These are phyloP conservation scores for Sipha maydis DNA, from an alignment of 2,888 invertebrate species.

Conservation along the genomic window DNA sequence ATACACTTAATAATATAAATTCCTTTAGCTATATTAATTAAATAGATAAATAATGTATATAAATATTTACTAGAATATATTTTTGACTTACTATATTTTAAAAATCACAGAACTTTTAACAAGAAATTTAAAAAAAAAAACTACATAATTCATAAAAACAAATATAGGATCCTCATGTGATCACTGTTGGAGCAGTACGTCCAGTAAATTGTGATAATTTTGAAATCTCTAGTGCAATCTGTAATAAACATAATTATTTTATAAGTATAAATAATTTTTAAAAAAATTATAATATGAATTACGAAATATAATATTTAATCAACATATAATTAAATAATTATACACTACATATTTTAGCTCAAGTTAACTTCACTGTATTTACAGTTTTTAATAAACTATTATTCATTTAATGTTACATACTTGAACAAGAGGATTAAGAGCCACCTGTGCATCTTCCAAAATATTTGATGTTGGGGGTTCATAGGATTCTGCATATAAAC, in stretches of 20 bases:
- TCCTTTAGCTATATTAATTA: background rate
- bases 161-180: constrained; percentile 76
- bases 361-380: background rate
- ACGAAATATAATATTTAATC: too few species aligned
- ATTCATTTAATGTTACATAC: constrained; percentile 44
- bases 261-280: background rate
- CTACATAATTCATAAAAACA: constrained; percentile 30
- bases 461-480: constrained; percentile 76
- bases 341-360: background rate
- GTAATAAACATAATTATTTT: constrained; percentile 27
- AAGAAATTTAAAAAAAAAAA: constrained; percentile 29
- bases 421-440: constrained; percentile 82
- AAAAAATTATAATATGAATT: background rate
- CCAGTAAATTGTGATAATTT: constrained; percentile 87
- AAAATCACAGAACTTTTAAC: constrained; percentile 57
- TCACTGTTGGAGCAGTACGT: constrained; percentile 91
- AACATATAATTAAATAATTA: background rate
- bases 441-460: constrained; percentile 73
- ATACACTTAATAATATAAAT: constrained; percentile 20
- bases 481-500: constrained; percentile 95
- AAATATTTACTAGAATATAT: constrained; percentile 16
- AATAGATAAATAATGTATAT: background rate
- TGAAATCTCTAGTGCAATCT: constrained; percentile 86
- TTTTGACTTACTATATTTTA: constrained; percentile 12
- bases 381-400: background rate